Evolutionary conservation across 2,797 vertebrate genomes (phyloP).

Genomic region (Phoebastria nigripes): DNA sequence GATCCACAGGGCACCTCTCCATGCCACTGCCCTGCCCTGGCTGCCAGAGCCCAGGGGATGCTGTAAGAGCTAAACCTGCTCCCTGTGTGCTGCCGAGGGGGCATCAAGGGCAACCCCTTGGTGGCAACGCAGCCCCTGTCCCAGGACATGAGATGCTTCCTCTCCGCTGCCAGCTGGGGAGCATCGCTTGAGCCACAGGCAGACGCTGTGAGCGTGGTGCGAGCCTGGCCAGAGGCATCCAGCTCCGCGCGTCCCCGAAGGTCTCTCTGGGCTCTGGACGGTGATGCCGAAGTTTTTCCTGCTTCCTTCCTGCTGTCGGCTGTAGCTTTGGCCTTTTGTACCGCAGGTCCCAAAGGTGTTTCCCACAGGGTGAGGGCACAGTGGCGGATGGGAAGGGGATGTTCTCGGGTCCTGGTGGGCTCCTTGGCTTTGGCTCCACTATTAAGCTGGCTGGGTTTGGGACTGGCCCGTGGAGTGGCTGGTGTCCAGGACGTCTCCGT

Average conservation of each 20-base stretch:
- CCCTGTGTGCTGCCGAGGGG: background rate
- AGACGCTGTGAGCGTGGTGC: rapidly evolving
- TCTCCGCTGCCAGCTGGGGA: rapidly evolving
- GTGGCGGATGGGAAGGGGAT: background rate
- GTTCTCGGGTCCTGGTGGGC: background rate
- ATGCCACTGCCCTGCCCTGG: background rate
- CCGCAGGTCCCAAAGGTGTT: background rate
- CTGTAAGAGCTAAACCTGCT: background rate
- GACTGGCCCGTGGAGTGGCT: background rate
- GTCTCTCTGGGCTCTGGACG: background rate
- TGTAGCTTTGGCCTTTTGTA: constrained; percentile 58
- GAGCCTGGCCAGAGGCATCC: background rate
- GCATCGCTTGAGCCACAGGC: rapidly evolving
- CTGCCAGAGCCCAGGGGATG: background rate
- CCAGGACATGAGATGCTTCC: background rate
- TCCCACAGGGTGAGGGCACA: background rate
- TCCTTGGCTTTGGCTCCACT: background rate
- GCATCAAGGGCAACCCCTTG: background rate
- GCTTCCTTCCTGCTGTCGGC: constrained; percentile 57
- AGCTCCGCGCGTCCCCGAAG: background rate
- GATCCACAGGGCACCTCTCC: rapidly evolving
- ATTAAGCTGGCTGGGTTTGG: background rate
- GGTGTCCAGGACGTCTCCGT: background rate
- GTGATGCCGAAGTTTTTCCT: constrained; percentile 25
- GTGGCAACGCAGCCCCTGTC: rapidly evolving